phyloP scores from a whole-genome alignment of 1,140 invertebrate genomes.

The Diabrotica undecimpunctata region DNA sequence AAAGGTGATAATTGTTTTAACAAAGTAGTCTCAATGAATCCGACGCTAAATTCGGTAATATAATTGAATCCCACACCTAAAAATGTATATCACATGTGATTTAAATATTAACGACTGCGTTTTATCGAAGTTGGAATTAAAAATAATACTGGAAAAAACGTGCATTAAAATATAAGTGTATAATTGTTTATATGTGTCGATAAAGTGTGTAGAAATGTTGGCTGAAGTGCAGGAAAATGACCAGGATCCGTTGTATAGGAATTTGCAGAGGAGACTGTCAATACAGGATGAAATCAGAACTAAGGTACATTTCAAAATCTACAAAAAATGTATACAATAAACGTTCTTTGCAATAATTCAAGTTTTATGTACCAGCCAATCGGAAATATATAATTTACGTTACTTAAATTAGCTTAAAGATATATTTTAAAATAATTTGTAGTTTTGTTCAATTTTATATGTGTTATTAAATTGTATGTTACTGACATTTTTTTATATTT shows the following conservation, averaged over 20 bases:
- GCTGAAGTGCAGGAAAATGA: slow-evolving; percentile 19
- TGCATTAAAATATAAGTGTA: not conserved
- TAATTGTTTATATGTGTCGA: not conserved
- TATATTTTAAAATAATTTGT: too few species aligned
- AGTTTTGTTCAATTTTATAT: too few species aligned
- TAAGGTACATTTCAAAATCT: not conserved
- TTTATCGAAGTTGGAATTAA: not conserved
- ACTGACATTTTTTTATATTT: too few species aligned
- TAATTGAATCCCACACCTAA: not conserved
- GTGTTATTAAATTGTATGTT: too few species aligned
- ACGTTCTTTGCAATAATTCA: too few species aligned
- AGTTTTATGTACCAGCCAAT: too few species aligned
- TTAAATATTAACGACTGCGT: not conserved
- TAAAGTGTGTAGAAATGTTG: slow-evolving; percentile 18
- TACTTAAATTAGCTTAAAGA: too few species aligned
- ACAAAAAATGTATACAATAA: too few species aligned
- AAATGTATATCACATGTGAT: not conserved
- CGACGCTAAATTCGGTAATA: too few species aligned
- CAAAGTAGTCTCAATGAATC: not conserved
- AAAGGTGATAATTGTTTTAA: slow-evolving; percentile 8
- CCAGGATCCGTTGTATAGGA: slow-evolving; percentile 15
- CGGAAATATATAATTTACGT: too few species aligned
- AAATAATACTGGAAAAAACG: not conserved
- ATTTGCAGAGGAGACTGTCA: slow-evolving; percentile 4
- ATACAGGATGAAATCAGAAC: slow-evolving; percentile 8